Evolutionary conservation across 53 echinoderm and acorn worm species (phyloP), one percentile per base, ranked within the genome.

Genomic region (Stichopus horrens): DNA sequence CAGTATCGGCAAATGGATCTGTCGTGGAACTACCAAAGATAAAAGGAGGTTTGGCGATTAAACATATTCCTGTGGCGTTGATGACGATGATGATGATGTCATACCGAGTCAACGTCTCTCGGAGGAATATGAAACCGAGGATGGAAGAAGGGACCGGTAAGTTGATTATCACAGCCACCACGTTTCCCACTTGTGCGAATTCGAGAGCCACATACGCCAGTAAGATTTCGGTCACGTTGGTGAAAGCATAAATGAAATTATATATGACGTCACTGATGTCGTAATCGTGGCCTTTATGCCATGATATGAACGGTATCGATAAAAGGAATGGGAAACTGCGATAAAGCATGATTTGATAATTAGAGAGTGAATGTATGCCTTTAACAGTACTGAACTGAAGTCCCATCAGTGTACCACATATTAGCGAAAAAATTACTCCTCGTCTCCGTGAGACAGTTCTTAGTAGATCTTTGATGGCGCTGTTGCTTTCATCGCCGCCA

Each of bases 41-140:
- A 23, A 83, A 57, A 9, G 83, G 83, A 7, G 83, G 83, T 21
- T 58, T 83, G n/a, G 83, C 58, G n/a, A 83, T 56, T 21, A 56
- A 59, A 59, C 55, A 54, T 18, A 83, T 20, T 4, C 83, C 83
- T 3, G 23, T 23, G 20, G 21, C 13, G 57, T 83, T 83, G 6
- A 83, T 55, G 20, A 59, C 22, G 13, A 83, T 57, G 4, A 83
- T 20, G 11, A 83, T 57, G 60, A 83, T 9, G 20, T 83, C 83
- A 20, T 9, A 56, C 21, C n/a, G n/a, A 7, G 13, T 60, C 7
- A 83, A 57, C 16, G 58, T 16, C 23, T 83, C 83, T 83, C 58
- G 9, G 1, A 83, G 63, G 5, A 56, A 13, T 3, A 59, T 22
- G 23, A 83, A 83, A 57, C 83, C 58, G 57, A 83, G 21, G 56